Percentiles rank a stretch among this genome's conserved stretches.
Evolutionary conservation across 2,113 vertebrate species (phyloP).

Genomic region (Macheiramphus alcinus): DNA sequence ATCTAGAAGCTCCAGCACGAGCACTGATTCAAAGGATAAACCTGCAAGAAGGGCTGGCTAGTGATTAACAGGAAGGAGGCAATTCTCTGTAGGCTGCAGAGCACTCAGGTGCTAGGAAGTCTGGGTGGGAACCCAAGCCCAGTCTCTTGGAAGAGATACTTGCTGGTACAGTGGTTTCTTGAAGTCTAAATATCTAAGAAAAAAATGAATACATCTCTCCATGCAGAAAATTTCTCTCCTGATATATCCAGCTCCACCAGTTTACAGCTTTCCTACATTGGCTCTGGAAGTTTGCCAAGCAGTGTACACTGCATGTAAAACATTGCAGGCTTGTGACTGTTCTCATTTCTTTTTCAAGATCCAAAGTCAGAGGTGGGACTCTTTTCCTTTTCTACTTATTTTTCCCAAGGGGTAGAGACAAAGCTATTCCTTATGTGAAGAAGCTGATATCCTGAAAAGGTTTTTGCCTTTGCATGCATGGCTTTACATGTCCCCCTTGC

Average conservation of each 20-base stretch:
- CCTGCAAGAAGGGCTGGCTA: neutral
- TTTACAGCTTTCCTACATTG: conserved; percentile 1
- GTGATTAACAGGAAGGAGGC: neutral
- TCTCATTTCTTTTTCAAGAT: conserved; percentile 26
- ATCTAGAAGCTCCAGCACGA: neutral
- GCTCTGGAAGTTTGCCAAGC: neutral
- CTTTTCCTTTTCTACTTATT: neutral
- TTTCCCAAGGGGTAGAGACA: neutral
- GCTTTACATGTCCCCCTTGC: conserved; percentile 4
- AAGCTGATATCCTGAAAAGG: neutral
- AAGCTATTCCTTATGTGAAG: conserved; percentile 15
- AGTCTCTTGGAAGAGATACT: neutral
- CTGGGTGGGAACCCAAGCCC: neutral
- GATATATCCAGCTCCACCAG: neutral
- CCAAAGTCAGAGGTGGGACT: neutral
- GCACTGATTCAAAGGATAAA: neutral
- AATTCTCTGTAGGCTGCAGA: neutral
- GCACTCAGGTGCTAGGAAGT: neutral
- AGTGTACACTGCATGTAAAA: neutral
- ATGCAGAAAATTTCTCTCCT: neutral
- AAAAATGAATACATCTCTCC: neutral
- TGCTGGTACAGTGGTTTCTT: neutral
- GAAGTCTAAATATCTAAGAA: neutral
- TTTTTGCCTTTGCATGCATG: neutral
- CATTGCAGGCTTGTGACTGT: neutral